Evolutionary conservation across 2,888 invertebrate species (phyloP), one percentile per base, ranked within the genome.

Genomic region (Actias luna): DNA sequence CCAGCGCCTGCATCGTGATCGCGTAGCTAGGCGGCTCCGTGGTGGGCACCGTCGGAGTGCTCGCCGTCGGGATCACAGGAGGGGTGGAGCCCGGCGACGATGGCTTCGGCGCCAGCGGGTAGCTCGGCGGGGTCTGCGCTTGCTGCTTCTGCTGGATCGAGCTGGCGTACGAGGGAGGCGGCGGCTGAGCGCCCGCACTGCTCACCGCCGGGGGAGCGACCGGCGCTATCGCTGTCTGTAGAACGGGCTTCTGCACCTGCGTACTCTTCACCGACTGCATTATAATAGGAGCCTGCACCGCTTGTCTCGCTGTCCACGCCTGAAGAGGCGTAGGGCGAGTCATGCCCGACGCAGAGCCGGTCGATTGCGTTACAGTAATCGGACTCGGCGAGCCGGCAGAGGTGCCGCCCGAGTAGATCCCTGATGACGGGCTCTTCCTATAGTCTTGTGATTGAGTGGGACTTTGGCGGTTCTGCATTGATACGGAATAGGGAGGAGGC

Each of bases 191-290:
- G 25, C 80, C 81, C n/a, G 94, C 90, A 31, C 93, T 89, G 36
- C 89, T 88, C 36, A 87, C 92, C 64, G 94, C 86, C 55, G 93
- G 92, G 2, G 97, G 97, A 16, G 96, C 95, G 31, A 96, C 95
- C 1, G 98, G 98, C n/a, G 97, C 98, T 59, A 98, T 97, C 12
- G 99, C 99, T 18, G 98, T 99, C 89, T 99, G 99, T 69, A 98
- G 92, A 33, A 98, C 95, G 0, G 99, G 99, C 84, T 98, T 99
- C 81, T 98, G 98, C 46, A 98, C 98, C 87, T 98, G 98, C 22
- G 98, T 98, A 90, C 98, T 98, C 85, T 98, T 98, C 22, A 99
- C 99, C 35, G 98, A 97, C 84, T 98, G 98, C 98, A 98, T 99
- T 68, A 99, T 98, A 70, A 99, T 97, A 8, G 98, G 98, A 59